Evolutionary conservation across 2,888 invertebrate genomes (phyloP).

Genomic region (Periphyllus acericola): DNA sequence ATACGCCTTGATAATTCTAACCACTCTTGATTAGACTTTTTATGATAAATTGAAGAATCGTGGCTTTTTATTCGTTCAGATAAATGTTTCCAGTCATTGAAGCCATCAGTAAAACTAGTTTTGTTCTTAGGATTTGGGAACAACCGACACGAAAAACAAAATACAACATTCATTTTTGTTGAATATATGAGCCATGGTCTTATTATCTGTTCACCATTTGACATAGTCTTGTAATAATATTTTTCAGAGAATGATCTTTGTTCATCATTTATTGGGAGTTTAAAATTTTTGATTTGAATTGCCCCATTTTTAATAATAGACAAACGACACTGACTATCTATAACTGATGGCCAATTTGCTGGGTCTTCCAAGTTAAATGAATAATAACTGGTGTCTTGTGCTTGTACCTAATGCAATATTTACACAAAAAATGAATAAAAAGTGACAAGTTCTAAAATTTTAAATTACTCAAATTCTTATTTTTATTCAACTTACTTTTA

Average conservation of each 20-base stretch:
- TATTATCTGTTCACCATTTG: slow-evolving; percentile 15
- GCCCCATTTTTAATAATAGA: slow-evolving; percentile 6
- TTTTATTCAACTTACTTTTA: not conserved
- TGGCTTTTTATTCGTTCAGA: not conserved
- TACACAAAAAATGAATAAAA: not conserved
- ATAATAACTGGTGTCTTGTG: no score
- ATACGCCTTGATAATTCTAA: slow-evolving; percentile 21
- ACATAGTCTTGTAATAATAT: slow-evolving; percentile 7
- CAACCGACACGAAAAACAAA: slow-evolving; percentile 15
- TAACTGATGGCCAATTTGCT: no score
- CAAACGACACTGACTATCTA: not conserved
- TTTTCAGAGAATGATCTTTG: slow-evolving; percentile 23
- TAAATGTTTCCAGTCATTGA: not conserved
- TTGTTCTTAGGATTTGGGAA: slow-evolving; percentile 1
- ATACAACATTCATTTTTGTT: slow-evolving; percentile 14
- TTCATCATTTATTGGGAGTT: not conserved
- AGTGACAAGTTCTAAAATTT: not conserved
- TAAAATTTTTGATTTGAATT: slow-evolving; percentile 4
- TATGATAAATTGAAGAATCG: not conserved
- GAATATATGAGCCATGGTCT: slow-evolving; percentile 23
- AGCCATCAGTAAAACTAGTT: slow-evolving; percentile 8
- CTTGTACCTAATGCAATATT: no score
- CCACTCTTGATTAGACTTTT: slow-evolving; percentile 12
- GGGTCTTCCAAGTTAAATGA: no score
- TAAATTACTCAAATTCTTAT: not conserved